Evolutionary conservation across 2,888 invertebrate species (phyloP).

Genomic region (Entomobrya multifasciata): DNA sequence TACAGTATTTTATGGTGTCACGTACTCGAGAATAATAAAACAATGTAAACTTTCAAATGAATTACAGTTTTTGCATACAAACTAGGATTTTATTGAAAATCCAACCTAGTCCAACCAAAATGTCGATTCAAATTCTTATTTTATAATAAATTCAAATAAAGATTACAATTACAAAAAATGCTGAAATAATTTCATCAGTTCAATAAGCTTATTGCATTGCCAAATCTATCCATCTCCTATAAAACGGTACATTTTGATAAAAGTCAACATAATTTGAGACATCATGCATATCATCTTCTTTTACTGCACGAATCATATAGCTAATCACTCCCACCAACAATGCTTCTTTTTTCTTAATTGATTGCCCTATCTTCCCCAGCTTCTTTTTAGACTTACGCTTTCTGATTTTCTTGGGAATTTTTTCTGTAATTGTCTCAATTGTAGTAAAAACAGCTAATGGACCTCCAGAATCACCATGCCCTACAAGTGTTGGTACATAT

Average conservation of each 20-base stretch:
- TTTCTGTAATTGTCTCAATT: not conserved
- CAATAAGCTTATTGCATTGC: conserved; percentile 68
- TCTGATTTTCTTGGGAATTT: not conserved
- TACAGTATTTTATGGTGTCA: no score
- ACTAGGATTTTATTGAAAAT: no score
- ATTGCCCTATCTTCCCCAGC: conserved; percentile 30
- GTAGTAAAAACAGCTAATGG: conserved; percentile 47
- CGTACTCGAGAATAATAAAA: no score
- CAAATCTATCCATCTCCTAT: conserved; percentile 74
- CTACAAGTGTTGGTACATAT: conserved; percentile 36
- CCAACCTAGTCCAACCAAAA: no score
- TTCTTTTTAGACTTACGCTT: no score
- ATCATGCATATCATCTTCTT: conserved; percentile 30
- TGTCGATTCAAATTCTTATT: no score
- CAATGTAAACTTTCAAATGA: no score
- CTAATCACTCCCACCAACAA: conserved; percentile 67
- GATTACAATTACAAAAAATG: no score
- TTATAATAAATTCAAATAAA: no score
- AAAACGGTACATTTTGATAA: conserved; percentile 74
- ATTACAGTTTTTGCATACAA: no score
- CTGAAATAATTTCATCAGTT: no score
- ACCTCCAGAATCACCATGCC: conserved; percentile 75
- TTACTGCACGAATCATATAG: conserved; percentile 60
- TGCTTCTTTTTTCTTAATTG: no score
- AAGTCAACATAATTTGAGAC: conserved; percentile 72